Evolutionary conservation across 2,797 vertebrate genomes (phyloP).

Genomic region (Rhodeus uyekii): DNA sequence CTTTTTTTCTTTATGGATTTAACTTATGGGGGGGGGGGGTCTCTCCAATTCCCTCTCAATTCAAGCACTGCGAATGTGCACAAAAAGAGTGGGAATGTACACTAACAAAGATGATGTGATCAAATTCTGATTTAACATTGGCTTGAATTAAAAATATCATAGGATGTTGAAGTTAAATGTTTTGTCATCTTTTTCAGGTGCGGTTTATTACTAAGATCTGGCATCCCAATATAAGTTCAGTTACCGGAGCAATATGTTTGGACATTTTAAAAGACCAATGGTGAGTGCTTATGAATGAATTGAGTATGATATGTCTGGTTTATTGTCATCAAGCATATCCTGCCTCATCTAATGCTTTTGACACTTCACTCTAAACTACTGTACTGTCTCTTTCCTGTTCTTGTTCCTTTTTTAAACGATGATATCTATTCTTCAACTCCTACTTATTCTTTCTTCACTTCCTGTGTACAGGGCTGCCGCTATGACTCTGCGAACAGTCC

Average conservation of each 20-base stretch:
- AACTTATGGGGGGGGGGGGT: neutral
- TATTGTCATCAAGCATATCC: neutral
- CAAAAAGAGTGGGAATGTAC: neutral
- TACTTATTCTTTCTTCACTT: slow-evolving; percentile 30
- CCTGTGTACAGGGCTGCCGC: slow-evolving; percentile 89
- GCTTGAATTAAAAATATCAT: neutral
- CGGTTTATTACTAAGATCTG: slow-evolving; percentile 99
- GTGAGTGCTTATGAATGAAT: slow-evolving; percentile 77
- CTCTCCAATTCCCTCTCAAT: too few relatives aligned
- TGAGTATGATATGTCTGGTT: neutral
- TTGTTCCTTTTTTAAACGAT: neutral
- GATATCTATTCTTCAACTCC: neutral
- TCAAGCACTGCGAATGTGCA: neutral
- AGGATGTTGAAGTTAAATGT: neutral
- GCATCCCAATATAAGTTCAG: slow-evolving; percentile 99
- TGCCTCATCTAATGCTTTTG: neutral
- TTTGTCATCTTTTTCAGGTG: slow-evolving; percentile 76
- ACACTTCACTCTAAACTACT: neutral
- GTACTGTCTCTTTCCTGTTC: neutral
- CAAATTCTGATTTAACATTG: neutral
- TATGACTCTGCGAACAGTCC: slow-evolving; percentile 98
- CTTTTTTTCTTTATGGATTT: neutral
- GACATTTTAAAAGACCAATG: slow-evolving; percentile 99
- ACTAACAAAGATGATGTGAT: neutral
- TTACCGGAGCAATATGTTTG: slow-evolving; percentile 99